These are phyloP conservation scores for Teleogryllus occipitalis DNA, from an alignment of 1,140 invertebrate species.

Conservation along the genomic window DNA sequence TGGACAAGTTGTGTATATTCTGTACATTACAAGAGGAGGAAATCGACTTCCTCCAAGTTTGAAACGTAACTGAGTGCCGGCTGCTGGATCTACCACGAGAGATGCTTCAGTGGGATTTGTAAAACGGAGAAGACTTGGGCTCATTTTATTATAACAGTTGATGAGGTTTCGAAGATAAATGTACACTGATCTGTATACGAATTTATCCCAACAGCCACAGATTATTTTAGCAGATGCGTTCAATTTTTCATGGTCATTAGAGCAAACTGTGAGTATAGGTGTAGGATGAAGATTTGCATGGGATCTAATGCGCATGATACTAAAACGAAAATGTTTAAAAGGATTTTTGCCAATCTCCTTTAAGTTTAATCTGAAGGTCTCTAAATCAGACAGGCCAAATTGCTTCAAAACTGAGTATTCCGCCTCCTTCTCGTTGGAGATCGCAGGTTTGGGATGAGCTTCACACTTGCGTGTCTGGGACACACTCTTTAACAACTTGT, in stretches of 20 bases:
- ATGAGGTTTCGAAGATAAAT: background rate
- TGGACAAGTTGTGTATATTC: constrained; percentile 10
- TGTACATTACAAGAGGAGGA: constrained; percentile 11
- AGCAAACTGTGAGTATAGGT: no score
- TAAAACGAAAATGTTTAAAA: background rate
- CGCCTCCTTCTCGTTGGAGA: no score
- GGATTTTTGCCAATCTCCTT: background rate
- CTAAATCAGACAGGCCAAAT: background rate
- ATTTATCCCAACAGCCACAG: background rate
- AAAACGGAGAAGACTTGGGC: background rate
- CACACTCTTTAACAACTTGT: no score
- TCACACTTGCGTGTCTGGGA: no score
- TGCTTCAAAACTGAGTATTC: no score
- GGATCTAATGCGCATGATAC: no score
- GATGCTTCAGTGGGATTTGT: constrained; percentile 6
- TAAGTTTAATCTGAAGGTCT: background rate
- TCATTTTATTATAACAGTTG: background rate
- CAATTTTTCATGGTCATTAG: no score
- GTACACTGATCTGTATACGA: background rate
- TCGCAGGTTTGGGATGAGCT: no score
- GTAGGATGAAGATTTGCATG: no score
- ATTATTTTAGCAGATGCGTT: no score
- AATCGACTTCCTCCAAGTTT: background rate
- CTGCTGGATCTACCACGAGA: background rate
- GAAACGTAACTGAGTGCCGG: background rate